Percentiles rank a stretch among this genome's conserved stretches.
Conservation (phyloP, 2,113 vertebrate genomes). For the Oncorhynchus mykiss region DNA sequence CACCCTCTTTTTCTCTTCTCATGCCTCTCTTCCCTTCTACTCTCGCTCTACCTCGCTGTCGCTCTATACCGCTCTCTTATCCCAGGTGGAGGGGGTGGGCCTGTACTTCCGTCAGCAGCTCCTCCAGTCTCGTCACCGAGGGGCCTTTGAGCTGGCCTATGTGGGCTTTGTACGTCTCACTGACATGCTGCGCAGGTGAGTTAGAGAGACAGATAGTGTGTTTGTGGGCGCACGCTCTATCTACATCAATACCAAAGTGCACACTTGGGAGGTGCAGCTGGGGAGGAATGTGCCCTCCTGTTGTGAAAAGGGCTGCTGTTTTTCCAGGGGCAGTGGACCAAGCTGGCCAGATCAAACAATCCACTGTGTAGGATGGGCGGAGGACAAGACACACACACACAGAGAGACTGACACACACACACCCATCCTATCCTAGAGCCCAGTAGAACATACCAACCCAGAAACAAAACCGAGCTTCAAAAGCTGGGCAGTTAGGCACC, state of each 20-base stretch:
- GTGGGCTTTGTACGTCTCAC: constrained; percentile 94
- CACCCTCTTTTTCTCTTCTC: neutral
- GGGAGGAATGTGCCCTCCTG: constrained; percentile 1
- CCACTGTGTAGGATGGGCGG: constrained; percentile 51
- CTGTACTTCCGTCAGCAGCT: constrained; percentile 93
- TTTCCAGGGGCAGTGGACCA: constrained; percentile 18
- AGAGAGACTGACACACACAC: too few relatives aligned
- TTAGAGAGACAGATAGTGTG: constrained; percentile 15
- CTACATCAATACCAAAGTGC: too few relatives aligned
- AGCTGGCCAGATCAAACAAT: too few relatives aligned
- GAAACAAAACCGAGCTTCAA: too few relatives aligned
- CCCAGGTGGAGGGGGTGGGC: constrained; percentile 88
- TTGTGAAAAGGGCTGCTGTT: too few relatives aligned
- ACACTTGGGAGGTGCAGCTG: constrained; percentile 6
- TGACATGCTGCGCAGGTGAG: constrained; percentile 87
- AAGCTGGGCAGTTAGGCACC: too few relatives aligned
- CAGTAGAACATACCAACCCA: too few relatives aligned
- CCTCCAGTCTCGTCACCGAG: constrained; percentile 93
- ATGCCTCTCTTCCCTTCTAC: constrained; percentile 8
- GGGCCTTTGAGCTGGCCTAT: constrained; percentile 95
- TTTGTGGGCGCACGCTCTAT: constrained; percentile 26
- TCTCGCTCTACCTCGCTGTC: constrained; percentile 12
- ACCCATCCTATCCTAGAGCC: too few relatives aligned
- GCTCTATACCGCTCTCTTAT: constrained; percentile 5
- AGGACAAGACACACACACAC: constrained; percentile 24